Percentiles rank a stretch among this genome's conserved stretches.
These are phyloP conservation scores for Tetanocera ferruginea DNA, from an alignment of 2,888 invertebrate species.

Conservation along the genomic window DNA sequence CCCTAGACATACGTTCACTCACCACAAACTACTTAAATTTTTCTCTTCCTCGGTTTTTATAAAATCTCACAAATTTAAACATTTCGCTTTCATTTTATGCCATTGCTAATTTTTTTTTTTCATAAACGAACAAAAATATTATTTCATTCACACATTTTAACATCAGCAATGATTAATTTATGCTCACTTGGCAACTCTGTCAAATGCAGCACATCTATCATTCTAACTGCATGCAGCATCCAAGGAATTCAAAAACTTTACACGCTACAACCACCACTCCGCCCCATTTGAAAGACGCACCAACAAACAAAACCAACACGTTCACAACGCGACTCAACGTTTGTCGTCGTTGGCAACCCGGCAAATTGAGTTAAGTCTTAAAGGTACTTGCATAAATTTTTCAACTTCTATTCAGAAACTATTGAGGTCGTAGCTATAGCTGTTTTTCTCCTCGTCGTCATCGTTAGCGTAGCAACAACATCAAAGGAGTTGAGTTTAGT, in stretches of 20 bases:
- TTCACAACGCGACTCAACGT: not conserved
- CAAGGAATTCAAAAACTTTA: not conserved
- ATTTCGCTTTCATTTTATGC: no score
- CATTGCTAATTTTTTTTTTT: no score
- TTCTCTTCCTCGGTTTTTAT: no score
- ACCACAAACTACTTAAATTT: no score
- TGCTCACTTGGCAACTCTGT: not conserved
- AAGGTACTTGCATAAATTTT: slow-evolving; percentile 29
- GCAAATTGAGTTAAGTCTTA: slow-evolving; percentile 27
- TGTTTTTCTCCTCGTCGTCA: not conserved
- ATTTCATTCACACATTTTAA: no score
- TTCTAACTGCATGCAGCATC: not conserved
- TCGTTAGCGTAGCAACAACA: slow-evolving; percentile 2
- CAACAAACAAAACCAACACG: not conserved
- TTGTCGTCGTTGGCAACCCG: not conserved
- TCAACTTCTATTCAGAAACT: slow-evolving; percentile 22
- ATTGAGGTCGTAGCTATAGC: slow-evolving; percentile 14
- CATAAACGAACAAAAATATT: no score
- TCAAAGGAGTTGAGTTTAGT: not conserved
- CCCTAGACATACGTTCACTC: no score
- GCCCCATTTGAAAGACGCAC: not conserved
- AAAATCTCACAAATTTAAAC: no score
- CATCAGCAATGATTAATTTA: no score
- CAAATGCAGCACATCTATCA: not conserved
- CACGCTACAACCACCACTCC: not conserved